A percentile compares a stretch with the other conserved stretches of the same genome.
These are phyloP conservation scores for Biston stratarius DNA, from an alignment of 2,888 invertebrate species.

Conservation along the genomic window DNA sequence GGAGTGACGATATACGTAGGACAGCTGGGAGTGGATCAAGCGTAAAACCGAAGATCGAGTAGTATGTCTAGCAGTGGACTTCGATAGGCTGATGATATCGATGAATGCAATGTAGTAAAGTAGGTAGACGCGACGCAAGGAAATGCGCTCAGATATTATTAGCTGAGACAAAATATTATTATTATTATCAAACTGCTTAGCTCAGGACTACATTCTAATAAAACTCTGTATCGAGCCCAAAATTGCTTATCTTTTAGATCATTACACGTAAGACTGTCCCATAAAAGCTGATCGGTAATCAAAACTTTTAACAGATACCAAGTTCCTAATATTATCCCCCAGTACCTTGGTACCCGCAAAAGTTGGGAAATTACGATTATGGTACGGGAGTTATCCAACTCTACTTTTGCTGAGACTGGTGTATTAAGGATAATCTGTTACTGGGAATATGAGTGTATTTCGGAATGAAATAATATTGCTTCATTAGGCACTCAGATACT, in stretches of 20 bases:
- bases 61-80: no score
- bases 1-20: no score
- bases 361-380: constrained; percentile 63
- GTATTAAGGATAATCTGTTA: constrained; percentile 45
- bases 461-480: constrained; percentile 35
- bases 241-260: constrained; percentile 38
- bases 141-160: no score
- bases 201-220: background rate
- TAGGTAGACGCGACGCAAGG: no score
- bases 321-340: constrained; percentile 55
- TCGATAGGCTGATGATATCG: no score
- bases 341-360: constrained; percentile 44
- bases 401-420: constrained; percentile 53
- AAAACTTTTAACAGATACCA: constrained; percentile 54
- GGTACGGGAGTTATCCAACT: constrained; percentile 57
- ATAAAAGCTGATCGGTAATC: constrained; percentile 46
- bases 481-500: constrained; percentile 26
- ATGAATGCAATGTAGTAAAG: no score
- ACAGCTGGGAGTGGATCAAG: no score
- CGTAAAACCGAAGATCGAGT: no score
- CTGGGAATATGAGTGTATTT: constrained; percentile 43
- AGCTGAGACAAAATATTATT: background rate
- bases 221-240: constrained; percentile 14
- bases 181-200: background rate
- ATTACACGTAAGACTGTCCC: constrained; percentile 37